Base-by-base conservation (phyloP, 2,113 vertebrate species). In the Sebastes schlegelii region DNA sequence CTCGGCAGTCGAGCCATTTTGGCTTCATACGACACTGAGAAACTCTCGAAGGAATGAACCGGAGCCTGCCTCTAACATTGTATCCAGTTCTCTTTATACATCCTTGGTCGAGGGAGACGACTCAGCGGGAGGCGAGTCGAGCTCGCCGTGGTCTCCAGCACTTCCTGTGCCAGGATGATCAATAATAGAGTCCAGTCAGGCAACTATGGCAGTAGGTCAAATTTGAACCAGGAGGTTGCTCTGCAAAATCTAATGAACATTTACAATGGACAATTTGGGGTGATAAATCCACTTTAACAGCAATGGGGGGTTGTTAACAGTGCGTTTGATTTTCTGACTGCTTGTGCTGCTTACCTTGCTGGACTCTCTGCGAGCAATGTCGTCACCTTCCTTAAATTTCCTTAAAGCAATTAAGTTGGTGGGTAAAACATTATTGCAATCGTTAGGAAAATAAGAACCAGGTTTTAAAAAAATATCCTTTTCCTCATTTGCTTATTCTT, bases 371-470 rank as follows among this genome's bases (percentile, higher is more conserved):
- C 21, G 11, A 51, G 21, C 54, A 21, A 60, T 86, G 81, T 75
- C 61, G 55, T 89, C 81, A 89, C 70, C 66, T 68, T 72, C 14
- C 51, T 49, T 23, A 60, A 80, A 77, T 63, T 45, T 48, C 34
- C 34, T 34, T 34, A 34, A 34, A 14, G 54, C 67, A 68, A 19
- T 83, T 74, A 61, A 81, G n/a, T 8, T 55, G 40, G 46, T 70
- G 78, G 79, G 65, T 77, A 85, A 86, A 83, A 80, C 73, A 78
- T 65, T 26, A 76, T 79, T 42, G 48, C 43, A 72, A 49, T 51
- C 0, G 5, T 46, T 60, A 40, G 43, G 63, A 58, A 86, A 89
- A 66, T 17, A 54, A 69, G 10, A 52, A 2, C 45, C 19, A 21
- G 26, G 40, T 62, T 66, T 45, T 68, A 49, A 78, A 85, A 70